These are phyloP conservation scores for Sphyrna mokarran DNA, from an alignment of 2,113 vertebrate genomes.

Conservation along the genomic window DNA sequence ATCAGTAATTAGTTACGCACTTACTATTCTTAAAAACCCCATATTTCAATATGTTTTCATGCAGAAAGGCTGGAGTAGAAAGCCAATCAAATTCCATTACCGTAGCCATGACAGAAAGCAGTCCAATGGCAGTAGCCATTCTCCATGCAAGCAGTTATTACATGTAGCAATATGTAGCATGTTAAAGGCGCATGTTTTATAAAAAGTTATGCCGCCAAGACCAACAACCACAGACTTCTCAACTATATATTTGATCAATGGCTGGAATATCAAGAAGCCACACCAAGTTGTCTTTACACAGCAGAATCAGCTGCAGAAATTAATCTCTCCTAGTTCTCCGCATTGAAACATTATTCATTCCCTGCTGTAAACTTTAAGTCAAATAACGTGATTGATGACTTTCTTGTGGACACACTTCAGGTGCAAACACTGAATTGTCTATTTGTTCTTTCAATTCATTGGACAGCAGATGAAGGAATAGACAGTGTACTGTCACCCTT, in stretches of 20 bases:
- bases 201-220: neutral
- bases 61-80: neutral
- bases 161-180: neutral
- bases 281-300: neutral
- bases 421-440: neutral
- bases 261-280: neutral
- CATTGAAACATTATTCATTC: neutral
- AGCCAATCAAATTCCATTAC: neutral
- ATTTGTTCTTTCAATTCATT: neutral
- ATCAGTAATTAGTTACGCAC: neutral
- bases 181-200: neutral
- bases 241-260: neutral
- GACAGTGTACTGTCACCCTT: neutral
- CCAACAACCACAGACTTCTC: constrained; percentile 18
- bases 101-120: constrained; percentile 20
- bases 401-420: neutral
- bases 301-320: neutral
- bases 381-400: neutral
- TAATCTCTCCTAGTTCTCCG: neutral
- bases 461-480: neutral
- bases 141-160: constrained; percentile 25
- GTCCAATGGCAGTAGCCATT: neutral
- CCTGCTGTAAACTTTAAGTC: neutral
- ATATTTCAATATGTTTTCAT: neutral
- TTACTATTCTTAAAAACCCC: neutral